Evolutionary conservation across 2,888 invertebrate genomes (phyloP).

Genomic region (Lepidocyrtinus sp.): DNA sequence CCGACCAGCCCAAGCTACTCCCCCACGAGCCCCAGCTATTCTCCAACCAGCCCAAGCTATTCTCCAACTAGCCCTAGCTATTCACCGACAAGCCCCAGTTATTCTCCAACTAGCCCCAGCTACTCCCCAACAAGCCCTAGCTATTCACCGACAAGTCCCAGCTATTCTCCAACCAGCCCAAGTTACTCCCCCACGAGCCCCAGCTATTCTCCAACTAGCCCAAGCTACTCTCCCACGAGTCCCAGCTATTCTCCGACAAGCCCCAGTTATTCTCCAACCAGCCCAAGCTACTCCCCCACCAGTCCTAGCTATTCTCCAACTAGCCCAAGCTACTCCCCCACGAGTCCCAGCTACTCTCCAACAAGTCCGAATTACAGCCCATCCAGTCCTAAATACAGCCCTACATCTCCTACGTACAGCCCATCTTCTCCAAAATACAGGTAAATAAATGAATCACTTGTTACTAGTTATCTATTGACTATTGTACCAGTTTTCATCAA

Average conservation of each 20-base stretch:
- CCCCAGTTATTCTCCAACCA: conserved; percentile 86
- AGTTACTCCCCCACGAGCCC: conserved; percentile 74
- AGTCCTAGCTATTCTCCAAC: conserved; percentile 76
- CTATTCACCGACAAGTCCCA: conserved; percentile 85
- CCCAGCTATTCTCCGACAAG: conserved; percentile 85
- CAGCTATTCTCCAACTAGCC: conserved; percentile 78
- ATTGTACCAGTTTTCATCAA: not conserved
- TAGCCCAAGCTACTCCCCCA: conserved; percentile 84
- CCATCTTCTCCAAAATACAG: conserved; percentile 67
- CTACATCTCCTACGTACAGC: conserved; percentile 70
- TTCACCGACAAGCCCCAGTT: conserved; percentile 77
- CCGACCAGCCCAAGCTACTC: conserved; percentile 76
- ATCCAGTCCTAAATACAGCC: conserved; percentile 71
- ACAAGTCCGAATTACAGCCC: conserved; percentile 75
- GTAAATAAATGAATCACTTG: conserved; percentile 52
- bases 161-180: conserved; percentile 82
- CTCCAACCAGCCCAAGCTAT: conserved; percentile 77
- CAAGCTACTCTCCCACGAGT: conserved; percentile 88
- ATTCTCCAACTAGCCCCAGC: conserved; percentile 79
- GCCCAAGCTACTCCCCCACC: conserved; percentile 85
- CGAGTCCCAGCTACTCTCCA: conserved; percentile 80
- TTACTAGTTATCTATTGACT: no score
- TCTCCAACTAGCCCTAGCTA: conserved; percentile 80
- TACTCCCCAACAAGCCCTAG: conserved; percentile 76
- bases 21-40: conserved; percentile 71